Evolutionary conservation across 2,888 invertebrate genomes (phyloP).

Genomic region (Lumbricus terrestris): DNA sequence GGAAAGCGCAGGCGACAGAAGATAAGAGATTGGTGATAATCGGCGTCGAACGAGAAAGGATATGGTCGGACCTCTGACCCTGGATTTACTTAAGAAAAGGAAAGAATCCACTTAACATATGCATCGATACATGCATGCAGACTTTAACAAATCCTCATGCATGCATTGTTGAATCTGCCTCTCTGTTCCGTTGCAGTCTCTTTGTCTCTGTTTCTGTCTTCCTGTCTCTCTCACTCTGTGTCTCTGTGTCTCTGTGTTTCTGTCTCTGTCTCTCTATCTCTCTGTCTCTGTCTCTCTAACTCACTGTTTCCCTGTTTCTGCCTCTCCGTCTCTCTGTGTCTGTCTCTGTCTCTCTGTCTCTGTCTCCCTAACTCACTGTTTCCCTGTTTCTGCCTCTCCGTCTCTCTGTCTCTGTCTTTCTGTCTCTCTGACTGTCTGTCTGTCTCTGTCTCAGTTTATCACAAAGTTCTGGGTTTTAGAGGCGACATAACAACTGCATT

Average conservation of each 20-base stretch:
- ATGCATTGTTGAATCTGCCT: background rate
- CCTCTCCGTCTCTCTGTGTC: background rate
- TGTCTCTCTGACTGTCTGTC: background rate
- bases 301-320: background rate
- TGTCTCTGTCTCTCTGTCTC: background rate
- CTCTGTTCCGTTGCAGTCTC: background rate
- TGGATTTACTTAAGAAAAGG: background rate
- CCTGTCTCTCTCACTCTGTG: background rate
- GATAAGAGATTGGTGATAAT: conserved; percentile 3
- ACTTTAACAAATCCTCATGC: background rate
- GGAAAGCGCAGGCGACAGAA: background rate
- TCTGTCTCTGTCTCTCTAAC: too few relatives aligned
- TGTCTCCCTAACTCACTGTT: too few relatives aligned
- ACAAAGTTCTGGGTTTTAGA: too few relatives aligned
- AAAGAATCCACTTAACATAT: background rate
- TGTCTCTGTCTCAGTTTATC: background rate
- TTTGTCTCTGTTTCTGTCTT: too few relatives aligned
- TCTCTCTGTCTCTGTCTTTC: background rate
- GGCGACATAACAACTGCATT: too few relatives aligned
- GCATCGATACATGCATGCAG: too few relatives aligned
- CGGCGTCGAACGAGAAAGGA: background rate
- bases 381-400: background rate
- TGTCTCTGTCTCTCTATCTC: background rate
- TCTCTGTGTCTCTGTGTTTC: background rate
- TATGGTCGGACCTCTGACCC: background rate